Conservation (phyloP, 2,888 invertebrate species). For the Athripsodes cinereus region DNA sequence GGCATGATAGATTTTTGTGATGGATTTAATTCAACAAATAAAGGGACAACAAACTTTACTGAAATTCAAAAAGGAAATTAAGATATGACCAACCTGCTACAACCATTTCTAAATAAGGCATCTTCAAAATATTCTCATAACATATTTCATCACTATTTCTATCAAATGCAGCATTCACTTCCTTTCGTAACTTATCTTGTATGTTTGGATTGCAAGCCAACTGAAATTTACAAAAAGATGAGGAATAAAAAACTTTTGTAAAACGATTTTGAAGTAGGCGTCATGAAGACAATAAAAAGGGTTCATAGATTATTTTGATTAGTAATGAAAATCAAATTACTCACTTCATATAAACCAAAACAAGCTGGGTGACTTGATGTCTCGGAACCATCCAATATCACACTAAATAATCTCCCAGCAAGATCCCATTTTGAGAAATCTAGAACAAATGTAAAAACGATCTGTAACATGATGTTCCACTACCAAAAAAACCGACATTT, state of each 20-base stretch:
- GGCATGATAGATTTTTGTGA: no score
- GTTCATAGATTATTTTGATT: neutral
- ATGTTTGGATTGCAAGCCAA: conserved; percentile 9
- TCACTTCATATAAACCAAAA: conserved; percentile 8
- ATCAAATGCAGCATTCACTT: conserved; percentile 1
- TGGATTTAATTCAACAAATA: no score
- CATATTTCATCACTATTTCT: neutral
- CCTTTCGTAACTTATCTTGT: conserved; percentile 1
- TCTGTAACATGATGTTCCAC: no score
- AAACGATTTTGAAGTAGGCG: neutral
- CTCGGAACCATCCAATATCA: conserved; percentile 13
- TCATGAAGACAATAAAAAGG: no score
- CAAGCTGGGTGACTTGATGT: conserved; percentile 7
- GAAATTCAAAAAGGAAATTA: no score
- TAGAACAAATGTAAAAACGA: neutral
- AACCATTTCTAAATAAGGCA: conserved; percentile 14
- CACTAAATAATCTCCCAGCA: conserved; percentile 10
- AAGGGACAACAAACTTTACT: no score
- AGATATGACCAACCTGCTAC: conserved; percentile 3
- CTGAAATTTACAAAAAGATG: neutral
- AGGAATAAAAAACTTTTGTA: neutral
- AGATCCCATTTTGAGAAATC: conserved; percentile 2
- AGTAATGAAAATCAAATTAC: neutral
- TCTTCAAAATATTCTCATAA: conserved; percentile 2
- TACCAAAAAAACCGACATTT: no score